phyloP scores from a whole-genome alignment of 2,797 vertebrate species.

The Eleutherodactylus coqui region DNA sequence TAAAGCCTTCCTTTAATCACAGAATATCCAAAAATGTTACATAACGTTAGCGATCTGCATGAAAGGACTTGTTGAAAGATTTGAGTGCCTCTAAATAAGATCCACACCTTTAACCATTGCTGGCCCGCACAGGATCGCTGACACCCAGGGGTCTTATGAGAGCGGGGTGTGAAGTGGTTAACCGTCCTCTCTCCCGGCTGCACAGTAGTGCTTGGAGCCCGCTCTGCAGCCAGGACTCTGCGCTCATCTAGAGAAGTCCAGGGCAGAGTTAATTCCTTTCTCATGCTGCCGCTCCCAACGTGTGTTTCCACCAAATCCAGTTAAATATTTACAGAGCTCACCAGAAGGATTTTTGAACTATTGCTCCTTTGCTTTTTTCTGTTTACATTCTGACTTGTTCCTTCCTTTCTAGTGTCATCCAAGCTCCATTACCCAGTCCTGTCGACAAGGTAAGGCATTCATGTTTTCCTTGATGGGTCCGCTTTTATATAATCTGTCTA shows the following conservation, averaged over 20 bases:
- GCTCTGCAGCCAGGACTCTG: not conserved
- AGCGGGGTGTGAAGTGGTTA: not conserved
- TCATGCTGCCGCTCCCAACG: conserved; percentile 53
- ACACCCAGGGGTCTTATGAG: not conserved
- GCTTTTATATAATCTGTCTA: not conserved
- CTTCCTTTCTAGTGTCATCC: conserved; percentile 87
- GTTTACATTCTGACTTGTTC: conserved; percentile 62
- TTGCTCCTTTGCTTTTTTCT: conserved; percentile 44
- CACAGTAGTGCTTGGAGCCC: not conserved
- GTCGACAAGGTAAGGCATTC: conserved; percentile 93
- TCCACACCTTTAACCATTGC: conserved; percentile 51
- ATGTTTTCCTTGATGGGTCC: not conserved
- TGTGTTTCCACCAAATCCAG: conserved; percentile 58
- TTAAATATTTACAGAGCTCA: conserved; percentile 75
- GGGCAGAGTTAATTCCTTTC: conserved; percentile 57
- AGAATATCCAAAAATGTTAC: conserved; percentile 36
- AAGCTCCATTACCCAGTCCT: conserved; percentile 93
- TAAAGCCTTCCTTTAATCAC: conserved; percentile 9
- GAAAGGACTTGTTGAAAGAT: conserved; percentile 35
- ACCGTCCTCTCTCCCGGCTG: not conserved
- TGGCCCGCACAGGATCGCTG: not conserved
- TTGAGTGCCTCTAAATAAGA: not conserved
- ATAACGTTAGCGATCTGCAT: conserved; percentile 31
- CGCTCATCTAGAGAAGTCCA: conserved; percentile 13
- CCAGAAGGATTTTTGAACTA: conserved; percentile 55